Base-by-base conservation (phyloP, 2,113 vertebrate genomes). In the Phasianus colchicus region DNA sequence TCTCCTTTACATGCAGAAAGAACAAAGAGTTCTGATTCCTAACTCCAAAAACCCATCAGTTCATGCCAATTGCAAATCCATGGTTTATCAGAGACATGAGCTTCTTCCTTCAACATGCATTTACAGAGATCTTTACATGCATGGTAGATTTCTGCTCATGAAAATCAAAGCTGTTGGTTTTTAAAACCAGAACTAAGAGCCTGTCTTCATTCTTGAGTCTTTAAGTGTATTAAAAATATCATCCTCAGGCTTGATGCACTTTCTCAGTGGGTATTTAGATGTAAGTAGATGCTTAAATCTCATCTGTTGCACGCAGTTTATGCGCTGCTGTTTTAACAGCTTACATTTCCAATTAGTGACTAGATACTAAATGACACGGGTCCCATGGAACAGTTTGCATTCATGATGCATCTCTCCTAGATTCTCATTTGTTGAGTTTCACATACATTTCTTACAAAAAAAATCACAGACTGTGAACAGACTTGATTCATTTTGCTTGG, bases 351-450 rank as follows among this genome's bases (percentile, higher is more conserved):
- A 43, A 0, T 16, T 74, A 64, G 76, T 42, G 55, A 3, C 2
- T 1, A 54, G 25, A 4, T 73, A 22, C 10, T 60, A 19, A 45
- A 4, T 24, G 67, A 13, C 0, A 0, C 3, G 2, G 9, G 20
- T 27, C 52, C 36, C 1, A 0, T 1, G 5, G 58, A 79, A 50
- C 0, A 0, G 40, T 15, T 83, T 4, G 0, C 0, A 0, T 3
- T 40, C 38, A 19, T 48, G 67, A 11, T 43, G 15, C 32, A n/a
- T 6, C 0, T 0, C n/a, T 71, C 64, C 40, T 52, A 40, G 47
- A n/a, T 57, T 61, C 40, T 75, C 24, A 0, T 0, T 13, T 4
- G 6, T 12, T 64, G 65, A 60, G 30, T 32, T 30, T 86, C 52
- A 5, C 34, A 34, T 30, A 40, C 34, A 10, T 38, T 22, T 7